These are phyloP conservation scores for Chydorus sphaericus DNA, from an alignment of 2,888 invertebrate species.

Conservation along the genomic window DNA sequence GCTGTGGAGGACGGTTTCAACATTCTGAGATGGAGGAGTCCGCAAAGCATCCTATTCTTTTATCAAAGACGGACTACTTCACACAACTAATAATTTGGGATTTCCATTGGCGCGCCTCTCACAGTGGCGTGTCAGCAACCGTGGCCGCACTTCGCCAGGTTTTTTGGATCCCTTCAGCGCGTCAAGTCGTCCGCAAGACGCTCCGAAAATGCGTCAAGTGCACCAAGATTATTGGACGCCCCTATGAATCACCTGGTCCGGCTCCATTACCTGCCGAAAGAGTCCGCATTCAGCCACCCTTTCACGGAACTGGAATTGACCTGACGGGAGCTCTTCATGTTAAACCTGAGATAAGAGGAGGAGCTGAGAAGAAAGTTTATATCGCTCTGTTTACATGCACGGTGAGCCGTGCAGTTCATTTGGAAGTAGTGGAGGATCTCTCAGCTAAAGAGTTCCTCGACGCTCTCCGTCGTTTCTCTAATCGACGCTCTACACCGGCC, in stretches of 20 bases:
- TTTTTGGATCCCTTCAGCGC: constrained; percentile 9
- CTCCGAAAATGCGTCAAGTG: constrained; percentile 6
- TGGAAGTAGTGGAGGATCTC: constrained; percentile 12
- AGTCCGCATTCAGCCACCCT: neutral
- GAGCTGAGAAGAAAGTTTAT: neutral
- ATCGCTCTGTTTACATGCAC: constrained; percentile 9
- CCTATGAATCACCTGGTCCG: constrained; percentile 2
- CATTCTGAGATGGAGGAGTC: neutral
- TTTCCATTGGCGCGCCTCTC: neutral
- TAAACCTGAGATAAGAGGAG: neutral
- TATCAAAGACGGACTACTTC: neutral
- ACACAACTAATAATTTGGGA: neutral
- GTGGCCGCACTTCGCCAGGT: neutral
- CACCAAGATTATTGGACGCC: neutral
- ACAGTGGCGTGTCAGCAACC: neutral
- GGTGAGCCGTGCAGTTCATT: constrained; percentile 5
- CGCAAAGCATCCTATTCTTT: constrained; percentile 9
- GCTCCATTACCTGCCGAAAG: constrained; percentile 4
- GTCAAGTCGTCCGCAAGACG: neutral
- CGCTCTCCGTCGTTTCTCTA: constrained; percentile 12
- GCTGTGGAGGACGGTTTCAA: constrained; percentile 9
- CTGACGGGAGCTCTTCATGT: neutral
- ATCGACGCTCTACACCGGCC: neutral
- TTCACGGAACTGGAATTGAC: neutral
- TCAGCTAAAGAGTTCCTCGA: constrained; percentile 1